A percentile compares a stretch with the other conserved stretches of the same genome.
phyloP scores from a whole-genome alignment of 2,888 invertebrate genomes.

The Apantesis nais region DNA sequence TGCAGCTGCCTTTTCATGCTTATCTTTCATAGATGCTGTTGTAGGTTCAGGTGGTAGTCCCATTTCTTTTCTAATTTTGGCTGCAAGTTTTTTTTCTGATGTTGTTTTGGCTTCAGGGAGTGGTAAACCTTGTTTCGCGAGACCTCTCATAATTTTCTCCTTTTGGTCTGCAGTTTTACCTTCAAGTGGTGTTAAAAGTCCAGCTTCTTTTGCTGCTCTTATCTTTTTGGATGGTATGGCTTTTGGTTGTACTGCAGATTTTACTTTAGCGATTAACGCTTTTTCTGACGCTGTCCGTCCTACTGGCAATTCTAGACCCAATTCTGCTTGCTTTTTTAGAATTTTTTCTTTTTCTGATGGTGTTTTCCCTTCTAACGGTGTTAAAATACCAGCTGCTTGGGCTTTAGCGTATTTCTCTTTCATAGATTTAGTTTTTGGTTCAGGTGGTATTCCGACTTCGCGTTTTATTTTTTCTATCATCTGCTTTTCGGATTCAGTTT shows the following conservation, averaged over 20 bases:
- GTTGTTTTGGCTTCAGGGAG: too few species aligned
- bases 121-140: conserved; percentile 26
- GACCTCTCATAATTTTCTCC: conserved; percentile 24
- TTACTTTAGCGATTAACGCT: conserved; percentile 38
- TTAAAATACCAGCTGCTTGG: conserved; percentile 40
- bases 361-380: too few species aligned
- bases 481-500: conserved; percentile 43
- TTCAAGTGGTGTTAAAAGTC: conserved; percentile 5
- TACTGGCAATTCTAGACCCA: conserved; percentile 47
- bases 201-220: conserved; percentile 39
- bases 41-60: too few species aligned
- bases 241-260: neutral
- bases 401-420: conserved; percentile 48
- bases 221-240: conserved; percentile 16
- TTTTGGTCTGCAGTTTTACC: conserved; percentile 27
- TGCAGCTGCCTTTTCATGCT: too few species aligned
- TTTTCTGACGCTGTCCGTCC: conserved; percentile 47
- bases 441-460: conserved; percentile 42
- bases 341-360: conserved; percentile 44
- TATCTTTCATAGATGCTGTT: too few species aligned
- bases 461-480: conserved; percentile 26
- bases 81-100: too few species aligned
- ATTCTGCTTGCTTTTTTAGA: conserved; percentile 28
- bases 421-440: too few species aligned
- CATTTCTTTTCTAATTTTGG: too few species aligned